A percentile compares a stretch with the other conserved stretches of the same genome.
These are phyloP conservation scores for Schizothorax lantsangensis DNA, from an alignment of 2,797 vertebrate genomes.

Conservation along the genomic window DNA sequence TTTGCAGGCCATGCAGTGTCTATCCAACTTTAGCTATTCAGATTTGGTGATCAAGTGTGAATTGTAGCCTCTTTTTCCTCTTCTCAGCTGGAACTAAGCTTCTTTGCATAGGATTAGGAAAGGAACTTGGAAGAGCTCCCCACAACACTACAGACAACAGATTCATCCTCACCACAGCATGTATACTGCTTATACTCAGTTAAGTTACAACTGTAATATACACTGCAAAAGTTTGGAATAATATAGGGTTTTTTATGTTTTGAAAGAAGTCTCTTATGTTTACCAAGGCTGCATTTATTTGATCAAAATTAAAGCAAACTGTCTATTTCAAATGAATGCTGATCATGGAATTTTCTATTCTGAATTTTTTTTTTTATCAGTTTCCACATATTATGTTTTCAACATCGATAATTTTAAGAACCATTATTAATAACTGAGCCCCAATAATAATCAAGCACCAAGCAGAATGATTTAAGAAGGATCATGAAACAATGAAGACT, in stretches of 20 bases:
- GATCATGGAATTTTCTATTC: not conserved
- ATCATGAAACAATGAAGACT: not conserved
- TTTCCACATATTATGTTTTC: not conserved
- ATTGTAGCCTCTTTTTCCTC: slow-evolving; percentile 23
- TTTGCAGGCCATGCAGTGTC: slow-evolving; percentile 7
- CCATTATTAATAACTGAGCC: not conserved
- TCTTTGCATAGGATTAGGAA: slow-evolving; percentile 37
- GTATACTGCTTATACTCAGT: not conserved
- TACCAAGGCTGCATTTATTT: not conserved
- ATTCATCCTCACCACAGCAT: not conserved
- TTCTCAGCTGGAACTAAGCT: slow-evolving; percentile 39
- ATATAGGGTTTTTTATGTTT: not conserved
- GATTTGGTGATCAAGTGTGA: slow-evolving; percentile 32
- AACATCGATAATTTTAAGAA: not conserved
- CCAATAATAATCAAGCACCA: not conserved
- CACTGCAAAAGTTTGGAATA: not conserved
- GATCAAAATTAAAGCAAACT: not conserved
- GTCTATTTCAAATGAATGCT: not conserved
- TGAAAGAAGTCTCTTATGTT: not conserved
- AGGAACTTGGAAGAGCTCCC: slow-evolving; percentile 22
- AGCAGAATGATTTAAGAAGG: not conserved
- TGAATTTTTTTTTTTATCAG: too few species aligned
- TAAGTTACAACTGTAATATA: not conserved
- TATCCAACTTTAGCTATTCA: slow-evolving; percentile 17
- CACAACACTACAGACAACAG: not conserved